These are phyloP conservation scores for Sander vitreus DNA, from an alignment of 2,113 vertebrate genomes.

Conservation along the genomic window DNA sequence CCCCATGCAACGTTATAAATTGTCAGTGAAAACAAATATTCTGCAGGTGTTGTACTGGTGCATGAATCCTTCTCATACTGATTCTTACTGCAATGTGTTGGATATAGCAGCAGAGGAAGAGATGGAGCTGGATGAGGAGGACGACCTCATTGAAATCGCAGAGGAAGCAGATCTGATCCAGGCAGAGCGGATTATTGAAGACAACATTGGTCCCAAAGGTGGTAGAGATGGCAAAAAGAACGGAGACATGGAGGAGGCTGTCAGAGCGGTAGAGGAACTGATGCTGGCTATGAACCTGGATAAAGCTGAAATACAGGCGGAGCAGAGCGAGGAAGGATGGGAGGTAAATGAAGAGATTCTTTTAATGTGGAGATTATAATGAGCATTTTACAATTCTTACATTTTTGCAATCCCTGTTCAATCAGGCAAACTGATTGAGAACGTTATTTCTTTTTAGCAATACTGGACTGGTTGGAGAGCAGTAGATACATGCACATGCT, in stretches of 20 bases:
- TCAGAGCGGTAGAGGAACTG: conserved; percentile 68
- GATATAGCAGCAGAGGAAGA: conserved; percentile 61
- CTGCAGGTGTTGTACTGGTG: not conserved
- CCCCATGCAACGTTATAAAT: not conserved
- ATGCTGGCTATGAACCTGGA: conserved; percentile 88
- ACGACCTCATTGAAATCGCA: conserved; percentile 85
- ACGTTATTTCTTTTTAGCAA: not conserved
- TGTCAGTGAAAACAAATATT: not conserved
- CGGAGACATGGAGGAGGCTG: conserved; percentile 45
- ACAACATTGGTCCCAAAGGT: conserved; percentile 68
- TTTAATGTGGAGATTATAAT: not conserved
- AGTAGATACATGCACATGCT: not conserved
- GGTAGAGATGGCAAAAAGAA: conserved; percentile 16
- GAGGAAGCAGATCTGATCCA: conserved; percentile 93
- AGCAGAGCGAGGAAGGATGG: conserved; percentile 54
- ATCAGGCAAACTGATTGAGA: not conserved
- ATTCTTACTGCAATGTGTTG: conserved; percentile 5
- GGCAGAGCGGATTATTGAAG: conserved; percentile 90
- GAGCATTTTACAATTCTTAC: not conserved
- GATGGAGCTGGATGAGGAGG: conserved; percentile 73
- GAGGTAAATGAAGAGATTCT: conserved; percentile 62
- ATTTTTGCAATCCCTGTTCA: not conserved
- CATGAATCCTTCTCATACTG: not conserved
- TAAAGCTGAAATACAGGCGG: conserved; percentile 52
- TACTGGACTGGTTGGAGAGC: not conserved